Evolutionary conservation across 92 coral and sea anemone species (phyloP), one percentile per base, ranked within the genome.

Genomic region (Epizoanthus rinbou): DNA sequence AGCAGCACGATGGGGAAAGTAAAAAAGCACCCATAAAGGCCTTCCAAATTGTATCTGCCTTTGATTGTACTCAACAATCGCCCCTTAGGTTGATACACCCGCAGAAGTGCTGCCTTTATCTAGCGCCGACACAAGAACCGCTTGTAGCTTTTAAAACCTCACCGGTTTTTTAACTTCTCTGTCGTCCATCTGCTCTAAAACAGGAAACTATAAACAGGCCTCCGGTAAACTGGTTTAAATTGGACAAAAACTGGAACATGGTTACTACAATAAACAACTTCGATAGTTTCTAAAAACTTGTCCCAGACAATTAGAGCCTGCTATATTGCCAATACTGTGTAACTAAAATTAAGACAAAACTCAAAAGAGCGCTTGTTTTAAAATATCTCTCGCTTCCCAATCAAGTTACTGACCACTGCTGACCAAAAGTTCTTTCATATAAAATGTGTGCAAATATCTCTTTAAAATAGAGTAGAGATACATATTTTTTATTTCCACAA

Each of bases 111-210:
- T 35, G 74, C 74, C 50, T 69, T 69, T 69, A 1, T 69, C 74
- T 69, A 0, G 53, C 6, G 28, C 56, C 74, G 56, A 69, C 74
- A 69, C 74, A 69, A 69, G 73, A 69, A 69, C 50, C 74, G 56
- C 50, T 69, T 69, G 74, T 69, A 69, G 74, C 74, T 69, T 69
- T n/a, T n/a, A n/a, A n/a, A 37, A 37, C 11, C 74, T 69, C 74
- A 5, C 74, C 74, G 74, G 74, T 69, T 69, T 69, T n/a, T n/a
- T n/a, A n/a, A n/a, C n/a, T n/a, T n/a, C n/a, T n/a, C n/a, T 69
- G 74, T 0, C 74, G 50, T 69, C 74, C 6, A 69, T 28, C 74
- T 69, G 74, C 54, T 69, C 74, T 1, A 8, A 69, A 69, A 69
- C 74, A 69, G 74, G 15, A 69, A 69, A 69, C 21, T 69, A 9